Conservation (phyloP, 53 echinoderm and acorn worm genomes). For the Actinopyga echinites region DNA sequence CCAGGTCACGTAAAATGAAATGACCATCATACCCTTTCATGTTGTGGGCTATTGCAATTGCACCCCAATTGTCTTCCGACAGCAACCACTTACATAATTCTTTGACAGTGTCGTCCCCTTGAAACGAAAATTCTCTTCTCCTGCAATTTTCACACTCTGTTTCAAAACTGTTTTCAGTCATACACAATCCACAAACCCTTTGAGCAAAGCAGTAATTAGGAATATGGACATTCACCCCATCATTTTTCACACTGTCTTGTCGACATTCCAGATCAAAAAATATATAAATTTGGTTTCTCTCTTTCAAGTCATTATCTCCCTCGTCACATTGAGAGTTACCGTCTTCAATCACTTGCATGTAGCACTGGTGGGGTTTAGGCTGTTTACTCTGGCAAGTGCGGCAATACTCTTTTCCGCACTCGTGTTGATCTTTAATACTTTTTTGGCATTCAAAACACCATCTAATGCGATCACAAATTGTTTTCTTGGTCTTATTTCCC, state of each 20-base stretch:
- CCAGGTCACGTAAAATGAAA: no score
- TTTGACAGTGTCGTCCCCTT: slow-evolving; percentile 10
- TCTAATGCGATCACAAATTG: not conserved
- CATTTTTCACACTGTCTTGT: not conserved
- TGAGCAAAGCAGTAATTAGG: slow-evolving; percentile 43
- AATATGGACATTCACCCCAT: not conserved
- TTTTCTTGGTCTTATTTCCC: not conserved
- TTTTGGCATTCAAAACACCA: not conserved
- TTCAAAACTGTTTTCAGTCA: not conserved
- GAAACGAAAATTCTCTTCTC: not conserved
- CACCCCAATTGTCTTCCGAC: not conserved
- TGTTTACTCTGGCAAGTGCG: slow-evolving; percentile 28
- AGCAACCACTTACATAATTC: slow-evolving; percentile 48
- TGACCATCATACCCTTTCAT: slow-evolving; percentile 50
- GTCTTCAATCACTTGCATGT: slow-evolving; percentile 30
- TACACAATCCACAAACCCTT: slow-evolving; percentile 14
- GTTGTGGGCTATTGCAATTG: slow-evolving; percentile 46
- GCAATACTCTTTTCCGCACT: slow-evolving; percentile 32
- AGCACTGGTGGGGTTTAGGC: slow-evolving; percentile 35
- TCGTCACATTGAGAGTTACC: not conserved
- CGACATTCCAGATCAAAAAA: slow-evolving; percentile 53
- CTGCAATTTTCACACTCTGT: not conserved
- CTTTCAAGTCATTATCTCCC: not conserved
- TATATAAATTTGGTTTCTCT: not conserved
- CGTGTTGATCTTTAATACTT: slow-evolving; percentile 3